Evolutionary conservation across 2,113 vertebrate species (phyloP).

Genomic region (Ploceus nigricollis): DNA sequence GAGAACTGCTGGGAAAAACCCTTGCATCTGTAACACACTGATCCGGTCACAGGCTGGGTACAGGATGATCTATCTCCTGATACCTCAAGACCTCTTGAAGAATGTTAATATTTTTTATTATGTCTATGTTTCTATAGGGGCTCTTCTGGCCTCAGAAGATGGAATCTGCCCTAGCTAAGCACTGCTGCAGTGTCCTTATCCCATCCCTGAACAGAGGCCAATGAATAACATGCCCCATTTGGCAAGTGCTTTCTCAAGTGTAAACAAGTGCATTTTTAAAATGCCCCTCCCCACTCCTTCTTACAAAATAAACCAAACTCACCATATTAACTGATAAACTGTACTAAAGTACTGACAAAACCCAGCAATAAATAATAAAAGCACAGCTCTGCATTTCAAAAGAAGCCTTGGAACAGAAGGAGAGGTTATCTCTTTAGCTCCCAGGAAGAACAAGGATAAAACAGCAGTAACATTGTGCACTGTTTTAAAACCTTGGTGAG

Average conservation of each 20-base stretch:
- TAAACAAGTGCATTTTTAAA: not conserved
- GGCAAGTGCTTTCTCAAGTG: constrained; percentile 36
- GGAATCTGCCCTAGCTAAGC: not conserved
- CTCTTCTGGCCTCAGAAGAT: not conserved
- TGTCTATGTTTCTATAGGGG: not conserved
- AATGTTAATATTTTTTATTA: not conserved
- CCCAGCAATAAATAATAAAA: constrained; percentile 32
- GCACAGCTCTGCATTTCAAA: not conserved
- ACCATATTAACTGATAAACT: constrained; percentile 3
- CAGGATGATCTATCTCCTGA: not conserved
- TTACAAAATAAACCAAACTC: constrained; percentile 6
- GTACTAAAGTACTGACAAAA: not conserved
- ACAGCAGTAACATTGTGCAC: not conserved
- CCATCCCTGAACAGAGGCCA: not conserved
- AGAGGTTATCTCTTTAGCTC: not conserved
- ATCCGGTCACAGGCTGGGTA: not conserved
- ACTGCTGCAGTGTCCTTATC: not conserved
- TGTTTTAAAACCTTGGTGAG: not conserved
- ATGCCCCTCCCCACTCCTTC: too few relatives aligned
- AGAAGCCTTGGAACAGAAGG: not conserved
- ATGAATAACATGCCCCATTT: constrained; percentile 31
- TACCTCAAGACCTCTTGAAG: not conserved
- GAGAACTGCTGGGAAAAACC: not conserved
- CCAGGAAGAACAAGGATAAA: not conserved
- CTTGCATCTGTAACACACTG: not conserved